Percentiles rank a stretch among this genome's conserved stretches.
These are phyloP conservation scores for Dipodomys ordii DNA, from an alignment of 2,113 vertebrate genomes.

Conservation along the genomic window DNA sequence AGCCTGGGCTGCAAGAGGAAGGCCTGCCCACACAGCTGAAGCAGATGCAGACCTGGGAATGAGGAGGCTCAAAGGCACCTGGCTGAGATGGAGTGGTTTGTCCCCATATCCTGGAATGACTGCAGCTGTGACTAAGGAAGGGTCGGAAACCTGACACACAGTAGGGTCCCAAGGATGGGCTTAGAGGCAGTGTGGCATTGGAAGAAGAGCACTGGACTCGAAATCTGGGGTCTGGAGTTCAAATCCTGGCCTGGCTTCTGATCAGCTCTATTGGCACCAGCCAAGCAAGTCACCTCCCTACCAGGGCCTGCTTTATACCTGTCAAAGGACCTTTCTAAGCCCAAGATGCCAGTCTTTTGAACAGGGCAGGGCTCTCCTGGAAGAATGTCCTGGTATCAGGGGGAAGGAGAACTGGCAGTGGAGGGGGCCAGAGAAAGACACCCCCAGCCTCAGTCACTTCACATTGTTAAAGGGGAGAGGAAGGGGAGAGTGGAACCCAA, in stretches of 20 bases:
- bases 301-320: not conserved
- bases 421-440: conserved; percentile 22
- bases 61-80: conserved; percentile 73
- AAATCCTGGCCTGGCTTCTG: not conserved
- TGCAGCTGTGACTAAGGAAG: conserved; percentile 43
- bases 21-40: not conserved
- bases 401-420: conserved; percentile 58
- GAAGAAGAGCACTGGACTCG: conserved; percentile 38
- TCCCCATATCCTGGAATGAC: conserved; percentile 72
- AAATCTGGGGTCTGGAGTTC: not conserved
- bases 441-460: conserved; percentile 65
- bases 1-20: not conserved
- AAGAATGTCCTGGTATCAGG: not conserved
- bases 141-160: conserved; percentile 50
- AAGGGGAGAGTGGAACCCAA: conserved; percentile 57
- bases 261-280: not conserved
- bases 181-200: conserved; percentile 74
- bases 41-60: not conserved
- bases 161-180: conserved; percentile 31
- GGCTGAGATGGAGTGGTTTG: conserved; percentile 73
- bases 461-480: conserved; percentile 71
- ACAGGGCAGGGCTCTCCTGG: conserved; percentile 13
- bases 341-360: conserved; percentile 11
- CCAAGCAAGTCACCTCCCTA: not conserved
- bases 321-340: not conserved